Evolutionary conservation across 2,113 vertebrate species (phyloP).

Genomic region (Tinamus guttatus): DNA sequence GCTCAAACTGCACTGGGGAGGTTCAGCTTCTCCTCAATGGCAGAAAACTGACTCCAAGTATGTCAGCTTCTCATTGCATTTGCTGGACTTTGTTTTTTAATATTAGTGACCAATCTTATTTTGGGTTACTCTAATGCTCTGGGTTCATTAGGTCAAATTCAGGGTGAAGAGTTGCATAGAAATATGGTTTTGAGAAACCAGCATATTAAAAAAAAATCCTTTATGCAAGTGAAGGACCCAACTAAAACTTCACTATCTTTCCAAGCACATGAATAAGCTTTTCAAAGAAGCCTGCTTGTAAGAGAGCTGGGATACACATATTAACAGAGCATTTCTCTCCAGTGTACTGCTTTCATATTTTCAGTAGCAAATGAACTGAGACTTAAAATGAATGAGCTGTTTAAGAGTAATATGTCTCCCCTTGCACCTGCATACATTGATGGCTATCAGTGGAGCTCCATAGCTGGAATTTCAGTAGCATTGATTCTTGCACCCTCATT

Average conservation of each 20-base stretch:
- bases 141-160: not conserved
- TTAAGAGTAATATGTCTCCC: conserved; percentile 38
- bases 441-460: not conserved
- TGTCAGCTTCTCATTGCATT: not conserved
- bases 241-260: not conserved
- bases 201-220: not conserved
- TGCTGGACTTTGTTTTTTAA: not conserved
- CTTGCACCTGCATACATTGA: conserved; percentile 13
- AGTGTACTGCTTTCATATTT: conserved; percentile 44
- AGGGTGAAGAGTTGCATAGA: not conserved
- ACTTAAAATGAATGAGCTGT: conserved; percentile 63
- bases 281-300: conserved; percentile 3
- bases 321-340: conserved; percentile 53
- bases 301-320: conserved; percentile 2
- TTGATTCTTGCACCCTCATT: not conserved
- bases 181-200: not conserved
- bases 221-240: not conserved
- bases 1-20: not conserved
- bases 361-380: conserved; percentile 63
- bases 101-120: not conserved
- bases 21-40: not conserved
- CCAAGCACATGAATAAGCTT: not conserved
- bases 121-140: not conserved
- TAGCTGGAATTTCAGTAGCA: not conserved
- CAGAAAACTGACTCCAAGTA: not conserved